A percentile compares a stretch with the other conserved stretches of the same genome.
These are phyloP conservation scores for Nebria salina DNA, from an alignment of 2,888 invertebrate genomes.

Conservation along the genomic window DNA sequence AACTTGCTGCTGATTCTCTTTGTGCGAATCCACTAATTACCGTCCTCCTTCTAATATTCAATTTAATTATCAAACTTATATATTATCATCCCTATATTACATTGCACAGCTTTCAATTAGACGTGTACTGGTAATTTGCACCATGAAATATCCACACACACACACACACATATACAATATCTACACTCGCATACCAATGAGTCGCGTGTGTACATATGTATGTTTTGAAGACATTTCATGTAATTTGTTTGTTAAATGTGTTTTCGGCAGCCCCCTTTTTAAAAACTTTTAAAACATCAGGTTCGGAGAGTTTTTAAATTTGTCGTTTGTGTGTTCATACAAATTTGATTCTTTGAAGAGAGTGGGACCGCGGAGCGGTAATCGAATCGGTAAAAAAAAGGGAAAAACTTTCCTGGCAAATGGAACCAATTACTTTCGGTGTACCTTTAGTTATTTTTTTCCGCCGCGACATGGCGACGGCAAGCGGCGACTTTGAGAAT, in stretches of 20 bases:
- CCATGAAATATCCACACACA: background rate
- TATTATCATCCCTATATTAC: background rate
- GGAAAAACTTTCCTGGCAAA: slow-evolving; percentile 3
- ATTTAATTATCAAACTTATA: background rate
- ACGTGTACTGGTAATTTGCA: background rate
- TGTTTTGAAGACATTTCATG: too few relatives aligned
- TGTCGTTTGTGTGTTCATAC: background rate
- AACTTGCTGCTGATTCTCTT: background rate
- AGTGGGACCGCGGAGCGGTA: background rate
- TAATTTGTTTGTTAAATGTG: too few relatives aligned
- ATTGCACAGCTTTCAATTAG: background rate
- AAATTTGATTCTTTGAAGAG: slow-evolving; percentile 1
- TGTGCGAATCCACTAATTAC: background rate
- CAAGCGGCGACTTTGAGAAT: background rate
- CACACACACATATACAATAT: slow-evolving; percentile 7
- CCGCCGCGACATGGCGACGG: background rate
- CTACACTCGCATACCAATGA: background rate
- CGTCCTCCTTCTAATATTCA: background rate
- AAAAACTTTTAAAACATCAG: background rate
- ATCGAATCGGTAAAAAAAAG: slow-evolving; percentile 12
- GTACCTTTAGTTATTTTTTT: background rate
- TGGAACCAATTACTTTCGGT: slow-evolving; percentile 8
- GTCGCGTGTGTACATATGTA: too few relatives aligned
- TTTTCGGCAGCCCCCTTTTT: background rate
- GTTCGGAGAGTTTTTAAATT: background rate